Evolutionary conservation across 2,888 invertebrate species (phyloP), one percentile per base, ranked within the genome.

Genomic region (Eristalis arbustorum): DNA sequence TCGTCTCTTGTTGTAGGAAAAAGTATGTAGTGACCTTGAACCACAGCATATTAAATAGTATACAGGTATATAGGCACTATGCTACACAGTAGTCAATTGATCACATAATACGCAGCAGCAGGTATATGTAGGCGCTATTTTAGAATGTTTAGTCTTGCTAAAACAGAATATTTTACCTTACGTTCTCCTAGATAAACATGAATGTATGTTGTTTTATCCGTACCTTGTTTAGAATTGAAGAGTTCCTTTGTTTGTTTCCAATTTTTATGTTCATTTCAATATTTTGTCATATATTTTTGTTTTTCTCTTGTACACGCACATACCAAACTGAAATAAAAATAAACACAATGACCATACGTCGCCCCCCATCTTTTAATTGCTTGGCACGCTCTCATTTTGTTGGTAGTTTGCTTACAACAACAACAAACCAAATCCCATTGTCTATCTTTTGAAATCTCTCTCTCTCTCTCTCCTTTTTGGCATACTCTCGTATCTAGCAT

Each of bases 341-440:
- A 22, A 59, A 84, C 42, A 85, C 74, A 71, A 77, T 23, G 73
- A 57, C 77, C 85, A 85, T 85, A 81, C 81, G 84, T 81, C 84
- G 80, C 72, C 67, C 81, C 73, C 76, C 79, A 81, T 85, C 69
- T 81, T 69, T 77, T 72, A 77, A 81, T 71, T 81, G 85, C 85
- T 85, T 85, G 85, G 81, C 85, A 85, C 85, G 81, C 74, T 78
- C 81, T 85, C 85, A 85, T 85, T 66, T 78, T 59, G 77, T 81
- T 81, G 73, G 81, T 85, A 85, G 77, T 85, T 77, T 81, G 69
- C 73, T 81, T 76, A 68, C 72, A 85, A 80, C 75, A 77, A 81
- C n/a, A 68, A 81, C 49, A 67, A 42, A 66, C 71, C 68, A 66
- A 18, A 61, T 68, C 40, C 37, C 37, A 57, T 62, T 81, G 74